Evolutionary conservation across 1,140 invertebrate species (phyloP), one percentile per base, ranked within the genome.

Genomic region (Atopsyche davidsoni): DNA sequence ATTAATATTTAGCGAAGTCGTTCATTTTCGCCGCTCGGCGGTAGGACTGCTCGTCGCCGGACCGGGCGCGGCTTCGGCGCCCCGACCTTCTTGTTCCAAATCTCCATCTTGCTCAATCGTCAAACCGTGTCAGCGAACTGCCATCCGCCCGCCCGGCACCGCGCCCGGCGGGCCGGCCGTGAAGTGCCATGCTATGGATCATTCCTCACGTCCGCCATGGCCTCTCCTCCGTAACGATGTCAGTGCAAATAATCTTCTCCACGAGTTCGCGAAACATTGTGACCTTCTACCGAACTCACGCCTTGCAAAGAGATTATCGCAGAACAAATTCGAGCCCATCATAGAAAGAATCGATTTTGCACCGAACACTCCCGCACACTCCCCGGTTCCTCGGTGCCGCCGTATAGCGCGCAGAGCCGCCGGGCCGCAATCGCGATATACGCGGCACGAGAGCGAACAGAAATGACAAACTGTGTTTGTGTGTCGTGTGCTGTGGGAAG

Each of bases 321-420:
- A 34, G n/a, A 13, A 4, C n/a, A 28, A 34, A 16, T 34, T 13
- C 32, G 16, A 11, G 32, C 16, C 16, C 16, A 34, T 13, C 16
- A 45, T 22, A 38, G 21, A 51, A 35, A 38, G 62, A 66, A 72
- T 74, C 70, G 72, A 74, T 74, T 74, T 74, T 74, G 72, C 72
- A 74, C 72, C 69, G 68, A 44, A 66, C 64, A 71, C 64, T 66
- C 61, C 59, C 60, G 66, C 55, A 61, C 61, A 70, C 64, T 57
- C 36, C 50, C 51, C n/a, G n/a, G n/a, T n/a, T 51, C 35, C 41
- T 46, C 43, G 46, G 46, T 53, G 47, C 48, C 46, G 45, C 28
- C 34, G 47, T 44, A 45, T 55, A 46, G n/a, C n/a, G n/a, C n/a
- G n/a, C n/a, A n/a, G n/a, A n/a, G n/a, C n/a, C n/a, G n/a, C n/a